Evolutionary conservation across 1,140 invertebrate species (phyloP), one percentile per base, ranked within the genome.

Genomic region (Bombyx mandarina): DNA sequence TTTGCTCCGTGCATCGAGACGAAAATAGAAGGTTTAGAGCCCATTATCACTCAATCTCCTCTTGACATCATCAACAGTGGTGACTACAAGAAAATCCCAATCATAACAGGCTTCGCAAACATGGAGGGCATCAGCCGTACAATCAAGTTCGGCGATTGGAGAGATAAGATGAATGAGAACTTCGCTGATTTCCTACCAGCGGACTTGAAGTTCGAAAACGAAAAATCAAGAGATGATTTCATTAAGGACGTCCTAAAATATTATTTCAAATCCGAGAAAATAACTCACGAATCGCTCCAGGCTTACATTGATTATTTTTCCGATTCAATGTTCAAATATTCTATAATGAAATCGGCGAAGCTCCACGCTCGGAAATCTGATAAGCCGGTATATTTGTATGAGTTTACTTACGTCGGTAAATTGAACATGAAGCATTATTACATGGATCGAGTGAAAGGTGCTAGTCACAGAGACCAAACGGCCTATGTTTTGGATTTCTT

Each of bases 81-180:
- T n/a, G 56, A 69, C 46, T 63, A 62, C 12, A 69, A 73, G 18
- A 62, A 76, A 61, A 63, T 82, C 8, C 54, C 79, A n/a, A 62
- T 85, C 35, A 50, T 86, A 55, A 81, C 75, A 8, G 83, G 83
- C 6, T 82, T 82, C 60, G 46, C 80, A 8, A 81, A 83, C 43
- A 87, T 81, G 80, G 83, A 87, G 72, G 82, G 83, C 8, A 68
- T 87, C 22, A 83, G 80, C 64, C 62, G 83, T 18, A 67, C 71
- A 7, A 71, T 73, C 45, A 75, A 82, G 57, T 84, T 85, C 56
- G 71, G 72, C 48, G 61, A 66, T 44, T 87, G 83, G 83, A 77
- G 70, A 51, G 75, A 82, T 46, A 52, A 66, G 43, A 87, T 87
- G 83, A 80, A 79, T 57, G 65, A 77, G 58, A 67, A 84, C 49